phyloP scores from a whole-genome alignment of 1,140 invertebrate genomes.

The Trichogramma pretiosum region DNA sequence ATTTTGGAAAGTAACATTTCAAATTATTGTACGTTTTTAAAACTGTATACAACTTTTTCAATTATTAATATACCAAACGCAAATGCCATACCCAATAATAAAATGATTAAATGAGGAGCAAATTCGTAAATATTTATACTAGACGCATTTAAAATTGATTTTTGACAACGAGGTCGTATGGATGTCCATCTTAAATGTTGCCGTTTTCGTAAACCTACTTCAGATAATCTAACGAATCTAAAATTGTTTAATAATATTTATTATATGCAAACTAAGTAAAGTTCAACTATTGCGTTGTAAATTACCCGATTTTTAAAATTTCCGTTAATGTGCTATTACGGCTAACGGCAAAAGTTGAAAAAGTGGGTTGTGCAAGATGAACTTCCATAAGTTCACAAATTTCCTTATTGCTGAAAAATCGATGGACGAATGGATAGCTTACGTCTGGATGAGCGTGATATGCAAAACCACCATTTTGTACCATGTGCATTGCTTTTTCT shows the following conservation, averaged over 20 bases:
- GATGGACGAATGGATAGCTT: constrained; percentile 20
- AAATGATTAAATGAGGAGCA: neutral
- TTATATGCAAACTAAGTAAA: no score
- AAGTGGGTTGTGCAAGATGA: constrained; percentile 6
- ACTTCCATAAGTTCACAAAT: constrained; percentile 24
- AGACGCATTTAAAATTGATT: constrained; percentile 19
- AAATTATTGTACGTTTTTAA: no score
- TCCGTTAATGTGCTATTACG: constrained; percentile 21
- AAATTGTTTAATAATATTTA: no score
- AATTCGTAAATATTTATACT: constrained; percentile 4
- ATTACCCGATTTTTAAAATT: constrained; percentile 19
- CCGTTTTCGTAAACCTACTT: neutral
- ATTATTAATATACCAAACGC: no score
- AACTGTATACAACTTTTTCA: no score
- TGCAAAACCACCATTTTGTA: constrained; percentile 16
- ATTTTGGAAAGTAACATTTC: no score
- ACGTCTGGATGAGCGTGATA: constrained; percentile 21
- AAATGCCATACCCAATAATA: neutral
- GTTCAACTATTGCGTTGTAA: no score
- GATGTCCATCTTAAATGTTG: constrained; percentile 24
- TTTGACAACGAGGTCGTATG: constrained; percentile 23
- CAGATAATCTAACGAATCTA: constrained; percentile 1
- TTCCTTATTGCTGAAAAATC: constrained; percentile 18
- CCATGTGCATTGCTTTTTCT: constrained; percentile 15
- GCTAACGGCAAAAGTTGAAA: constrained; percentile 13